A percentile compares a stretch with the other conserved stretches of the same genome.
Conservation (phyloP, 2,797 vertebrate genomes). For the Spheniscus humboldti region DNA sequence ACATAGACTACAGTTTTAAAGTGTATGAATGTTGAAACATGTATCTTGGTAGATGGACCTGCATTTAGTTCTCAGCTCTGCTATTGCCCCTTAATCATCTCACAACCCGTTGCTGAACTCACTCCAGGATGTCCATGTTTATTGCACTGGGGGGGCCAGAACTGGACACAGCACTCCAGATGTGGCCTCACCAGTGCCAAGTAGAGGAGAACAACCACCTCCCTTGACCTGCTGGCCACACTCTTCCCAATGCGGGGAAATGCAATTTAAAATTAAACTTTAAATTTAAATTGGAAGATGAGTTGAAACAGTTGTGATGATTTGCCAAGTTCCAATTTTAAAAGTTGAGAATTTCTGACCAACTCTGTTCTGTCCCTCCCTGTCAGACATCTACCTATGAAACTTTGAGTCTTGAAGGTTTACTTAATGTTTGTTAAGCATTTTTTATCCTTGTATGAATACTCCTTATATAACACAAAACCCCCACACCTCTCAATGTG, state of each 20-base stretch:
- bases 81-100: neutral
- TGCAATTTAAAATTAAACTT: neutral
- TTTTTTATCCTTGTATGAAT: neutral
- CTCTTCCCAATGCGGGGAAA: neutral
- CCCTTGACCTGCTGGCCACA: neutral
- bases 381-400: neutral
- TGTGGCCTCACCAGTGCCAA: neutral
- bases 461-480: neutral
- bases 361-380: neutral
- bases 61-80: neutral
- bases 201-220: neutral
- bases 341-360: neutral
- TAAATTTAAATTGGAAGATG: neutral
- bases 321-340: neutral
- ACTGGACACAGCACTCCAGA: neutral
- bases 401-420: neutral
- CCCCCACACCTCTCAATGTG: neutral
- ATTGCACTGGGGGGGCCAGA: too few relatives aligned
- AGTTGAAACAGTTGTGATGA: neutral
- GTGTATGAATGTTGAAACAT: neutral
- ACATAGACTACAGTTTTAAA: neutral
- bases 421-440: neutral
- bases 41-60: neutral
- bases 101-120: neutral
- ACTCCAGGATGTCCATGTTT: rapidly evolving